Base-by-base conservation (phyloP, 2,113 vertebrate species). In the Psilopsiagon aurifrons region DNA sequence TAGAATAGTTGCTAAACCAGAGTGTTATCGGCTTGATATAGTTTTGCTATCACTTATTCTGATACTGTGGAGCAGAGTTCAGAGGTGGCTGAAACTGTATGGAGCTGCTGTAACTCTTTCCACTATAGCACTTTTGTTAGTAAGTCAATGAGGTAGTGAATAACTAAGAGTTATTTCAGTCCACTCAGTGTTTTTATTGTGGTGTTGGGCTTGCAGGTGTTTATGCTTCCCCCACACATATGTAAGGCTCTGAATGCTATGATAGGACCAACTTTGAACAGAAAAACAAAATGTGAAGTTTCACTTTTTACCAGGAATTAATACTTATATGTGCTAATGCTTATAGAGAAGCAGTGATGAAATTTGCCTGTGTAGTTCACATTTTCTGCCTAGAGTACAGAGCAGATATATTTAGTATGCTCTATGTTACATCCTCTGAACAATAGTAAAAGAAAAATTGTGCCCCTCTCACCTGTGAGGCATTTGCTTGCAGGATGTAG, bases 401-500 rank as follows among this genome's bases (percentile, higher is more conserved):
- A 74, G 4, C 18, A 71, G 88, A 1, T 5, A 54, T 74, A 51
- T 22, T 67, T 24, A 60, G 11, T 29, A 37, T 63, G 47, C 29
- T 49, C 16, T 69, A 27, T 88, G 39, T 10, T 75, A 12, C 2
- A 4, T 44, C 20, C 33, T 73, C 7, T 41, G 41, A 88, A 57
- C 0, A 5, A 22, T 6, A 16, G 66, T 68, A 23, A 47, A 64
- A 84, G 69, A 70, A 18, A 17, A 39, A 55, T 14, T 22, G 6
- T 2, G 6, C 1, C 9, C 9, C 22, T 71, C 31, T 66, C 31
- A 66, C 78, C 63, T 68, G 66, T 35, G 44, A 94, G 46, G 18
- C 19, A 37, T 10, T 63, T 37, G 7, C 23, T 83, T 28, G 35
- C 46, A 14, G 31, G 7, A 29, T 0, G 0, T 29, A 86, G 18